Percentiles rank a stretch among this genome's conserved stretches.
Conservation (phyloP, 2,888 invertebrate genomes). For the Sympetrum striolatum region DNA sequence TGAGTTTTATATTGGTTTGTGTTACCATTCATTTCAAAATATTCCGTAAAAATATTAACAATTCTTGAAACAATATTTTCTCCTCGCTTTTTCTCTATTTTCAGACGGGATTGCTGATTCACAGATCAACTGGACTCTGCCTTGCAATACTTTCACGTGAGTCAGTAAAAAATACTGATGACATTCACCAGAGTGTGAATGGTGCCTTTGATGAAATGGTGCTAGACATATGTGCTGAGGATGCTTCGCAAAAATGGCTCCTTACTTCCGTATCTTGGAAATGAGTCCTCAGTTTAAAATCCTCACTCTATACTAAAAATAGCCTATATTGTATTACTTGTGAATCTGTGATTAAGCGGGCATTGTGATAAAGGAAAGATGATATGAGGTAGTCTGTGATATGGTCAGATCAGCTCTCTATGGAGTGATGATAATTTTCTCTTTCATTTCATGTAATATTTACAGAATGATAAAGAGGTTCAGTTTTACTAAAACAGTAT, state of each 20-base stretch:
- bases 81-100: constrained; percentile 50
- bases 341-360: no score
- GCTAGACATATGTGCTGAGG: not conserved
- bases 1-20: no score
- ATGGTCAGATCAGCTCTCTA: no score
- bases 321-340: no score
- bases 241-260: not conserved
- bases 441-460: no score
- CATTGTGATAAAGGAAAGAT: no score
- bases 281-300: not conserved
- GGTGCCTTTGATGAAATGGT: not conserved
- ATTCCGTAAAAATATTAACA: not conserved
- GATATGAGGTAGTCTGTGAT: no score
- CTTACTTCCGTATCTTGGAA: not conserved
- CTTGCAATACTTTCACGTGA: constrained; percentile 61
- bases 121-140: constrained; percentile 66
- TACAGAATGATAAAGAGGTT: no score
- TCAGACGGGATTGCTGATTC: constrained; percentile 63
- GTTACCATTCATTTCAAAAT: not conserved
- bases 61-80: not conserved
- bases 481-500: no score
- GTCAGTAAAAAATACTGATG: not conserved
- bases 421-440: no score
- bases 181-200: not conserved
- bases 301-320: no score